Evolutionary conservation across 1,140 invertebrate species (phyloP).

Genomic region (Globodera rostochiensis): DNA sequence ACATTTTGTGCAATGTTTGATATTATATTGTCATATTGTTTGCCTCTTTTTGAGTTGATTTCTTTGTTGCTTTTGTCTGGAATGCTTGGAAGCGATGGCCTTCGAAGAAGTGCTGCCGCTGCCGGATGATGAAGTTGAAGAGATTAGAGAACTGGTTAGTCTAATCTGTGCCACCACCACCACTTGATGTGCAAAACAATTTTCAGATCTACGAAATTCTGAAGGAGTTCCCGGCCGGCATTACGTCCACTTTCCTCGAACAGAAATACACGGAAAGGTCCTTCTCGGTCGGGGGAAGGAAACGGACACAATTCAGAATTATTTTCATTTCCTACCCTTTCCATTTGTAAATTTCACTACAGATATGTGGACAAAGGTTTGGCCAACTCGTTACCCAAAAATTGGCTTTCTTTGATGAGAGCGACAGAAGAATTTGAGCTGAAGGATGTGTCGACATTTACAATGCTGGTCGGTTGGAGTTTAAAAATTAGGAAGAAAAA

Average conservation of each 20-base stretch:
- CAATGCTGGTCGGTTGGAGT: constrained; percentile 11
- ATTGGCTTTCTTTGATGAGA: constrained; percentile 30
- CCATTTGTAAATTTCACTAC: not conserved
- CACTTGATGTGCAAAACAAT: no score
- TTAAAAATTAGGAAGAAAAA: not conserved
- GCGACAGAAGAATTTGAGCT: constrained; percentile 39
- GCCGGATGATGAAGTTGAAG: constrained; percentile 24
- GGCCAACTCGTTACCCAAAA: constrained; percentile 25
- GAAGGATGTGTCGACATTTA: constrained; percentile 30
- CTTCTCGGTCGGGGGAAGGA: not conserved
- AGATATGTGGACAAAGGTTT: constrained; percentile 42
- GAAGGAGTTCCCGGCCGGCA: constrained; percentile 32
- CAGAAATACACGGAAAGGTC: constrained; percentile 36
- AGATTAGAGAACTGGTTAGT: constrained; percentile 23
- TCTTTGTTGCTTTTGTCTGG: not conserved
- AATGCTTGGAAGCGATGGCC: not conserved
- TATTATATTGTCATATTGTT: not conserved
- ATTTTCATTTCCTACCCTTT: not conserved
- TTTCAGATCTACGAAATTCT: constrained; percentile 22
- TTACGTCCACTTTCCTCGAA: constrained; percentile 36
- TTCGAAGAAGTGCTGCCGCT: constrained; percentile 15
- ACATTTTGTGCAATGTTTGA: no score
- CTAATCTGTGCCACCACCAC: constrained; percentile 1
- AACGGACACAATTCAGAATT: not conserved
- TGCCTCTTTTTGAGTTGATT: not conserved